Evolutionary conservation across 64 coral and sea anemone species (phyloP), one percentile per base, ranked within the genome.

Genomic region (Montipora cactus): DNA sequence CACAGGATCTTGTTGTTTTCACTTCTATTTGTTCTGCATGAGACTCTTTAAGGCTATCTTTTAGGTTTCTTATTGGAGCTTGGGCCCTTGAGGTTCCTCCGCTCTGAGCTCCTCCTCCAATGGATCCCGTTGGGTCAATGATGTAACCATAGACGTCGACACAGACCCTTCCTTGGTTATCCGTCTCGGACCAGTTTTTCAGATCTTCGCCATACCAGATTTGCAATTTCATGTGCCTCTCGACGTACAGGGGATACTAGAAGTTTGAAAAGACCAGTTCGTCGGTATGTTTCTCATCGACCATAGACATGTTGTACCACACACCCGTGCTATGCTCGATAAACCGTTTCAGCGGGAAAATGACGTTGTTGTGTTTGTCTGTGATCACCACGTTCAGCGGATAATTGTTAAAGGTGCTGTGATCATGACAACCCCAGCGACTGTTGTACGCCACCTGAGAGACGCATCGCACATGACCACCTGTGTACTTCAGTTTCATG

Each of bases 381-480:
- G 91, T 87, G 45, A 93, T 87, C 14, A 93, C 83, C 14, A 93
- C 91, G 58, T 93, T 93, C 7, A 93, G 74, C 2, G 91, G 91
- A 23, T 67, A 70, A 2, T 59, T 59, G 10, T 58, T 50, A 57
- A 87, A 87, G 19, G 57, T 87, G 5, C 52, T 67, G 20, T 93
- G 79, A 76, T 47, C 72, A 79, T 93, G 91, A n/a, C 91, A 93
- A n/a, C 91, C 91, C 91, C 91, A 93, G n/a, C 76, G 91, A 51
- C 91, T 93, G 83, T 87, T 73, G 83, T 87, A 80, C 2, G 91
- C 74, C 12, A 75, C 70, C 37, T 93, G 44, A 23, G 81, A 87
- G 10, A 93, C 91, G 72, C 91, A 93, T 58, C 82, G 44, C 50
- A 93, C 84, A 0, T 78, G 9, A 11, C 91, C 83, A 10, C 44